These are phyloP conservation scores for Cataglyphis cursor DNA, from an alignment of 2,888 invertebrate species.

Conservation along the genomic window DNA sequence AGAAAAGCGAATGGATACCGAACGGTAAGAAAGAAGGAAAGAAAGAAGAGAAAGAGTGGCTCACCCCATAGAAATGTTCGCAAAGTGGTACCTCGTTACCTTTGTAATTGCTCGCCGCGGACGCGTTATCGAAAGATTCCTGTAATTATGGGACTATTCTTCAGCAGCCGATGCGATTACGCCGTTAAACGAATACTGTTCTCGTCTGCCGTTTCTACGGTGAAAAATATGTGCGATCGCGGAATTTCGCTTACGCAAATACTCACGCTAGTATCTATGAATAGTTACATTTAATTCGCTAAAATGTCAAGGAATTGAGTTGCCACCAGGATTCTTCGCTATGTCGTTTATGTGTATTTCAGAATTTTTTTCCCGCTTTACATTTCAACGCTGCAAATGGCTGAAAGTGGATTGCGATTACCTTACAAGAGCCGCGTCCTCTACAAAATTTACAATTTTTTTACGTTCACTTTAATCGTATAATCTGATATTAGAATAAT, in stretches of 20 bases:
- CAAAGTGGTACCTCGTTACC: constrained; percentile 66
- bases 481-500: not conserved
- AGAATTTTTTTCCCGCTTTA: not conserved
- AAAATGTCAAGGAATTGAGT: constrained; percentile 19
- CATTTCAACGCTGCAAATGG: constrained; percentile 2
- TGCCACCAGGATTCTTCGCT: not conserved
- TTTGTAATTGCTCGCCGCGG: constrained; percentile 64
- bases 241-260: constrained; percentile 10
- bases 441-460: not conserved
- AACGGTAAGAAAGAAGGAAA: not conserved
- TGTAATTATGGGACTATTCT: constrained; percentile 67
- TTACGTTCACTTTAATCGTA: not conserved
- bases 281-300: constrained; percentile 10
- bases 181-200: constrained; percentile 1
- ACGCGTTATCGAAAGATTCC: constrained; percentile 64
- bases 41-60: constrained; percentile 58
- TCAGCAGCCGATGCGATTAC: constrained; percentile 15
- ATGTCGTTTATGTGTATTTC: constrained; percentile 16
- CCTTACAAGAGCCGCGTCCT: not conserved
- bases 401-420: not conserved
- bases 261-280: not conserved
- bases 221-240: not conserved
- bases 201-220: not conserved
- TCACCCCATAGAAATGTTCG: constrained; percentile 49
- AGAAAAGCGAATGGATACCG: constrained; percentile 62